phyloP scores from a whole-genome alignment of 2,797 vertebrate species.

The Galago senegalensis region DNA sequence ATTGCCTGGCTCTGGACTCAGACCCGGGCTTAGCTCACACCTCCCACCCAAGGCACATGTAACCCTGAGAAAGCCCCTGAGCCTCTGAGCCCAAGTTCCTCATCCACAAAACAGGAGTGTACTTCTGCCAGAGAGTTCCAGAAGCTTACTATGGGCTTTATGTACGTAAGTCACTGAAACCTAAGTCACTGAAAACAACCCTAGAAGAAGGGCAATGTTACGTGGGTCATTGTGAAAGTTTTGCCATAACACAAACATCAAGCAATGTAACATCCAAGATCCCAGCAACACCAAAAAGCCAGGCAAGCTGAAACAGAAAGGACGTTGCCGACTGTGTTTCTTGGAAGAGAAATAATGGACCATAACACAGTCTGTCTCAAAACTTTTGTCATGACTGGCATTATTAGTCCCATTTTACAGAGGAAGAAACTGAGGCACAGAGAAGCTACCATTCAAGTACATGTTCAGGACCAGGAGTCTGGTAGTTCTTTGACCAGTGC shows the following conservation, averaged over 20 bases:
- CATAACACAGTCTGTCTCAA: no score
- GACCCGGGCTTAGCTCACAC: background rate
- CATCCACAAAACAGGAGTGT: background rate
- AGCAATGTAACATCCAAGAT: no score
- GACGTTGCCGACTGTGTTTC: no score
- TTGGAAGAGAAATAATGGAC: no score
- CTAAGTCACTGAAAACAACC: background rate
- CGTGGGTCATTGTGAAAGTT: no score
- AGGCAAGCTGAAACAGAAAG: no score
- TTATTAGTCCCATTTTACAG: background rate
- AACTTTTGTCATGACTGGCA: no score
- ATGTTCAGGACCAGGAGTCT: background rate
- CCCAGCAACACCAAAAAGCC: no score
- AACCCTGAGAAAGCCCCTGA: background rate
- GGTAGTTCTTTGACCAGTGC: background rate
- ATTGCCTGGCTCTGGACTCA: background rate
- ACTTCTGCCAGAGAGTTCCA: background rate
- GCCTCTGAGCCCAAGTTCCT: background rate
- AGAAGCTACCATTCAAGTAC: background rate
- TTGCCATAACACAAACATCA: no score
- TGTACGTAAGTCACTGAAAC: rapidly evolving
- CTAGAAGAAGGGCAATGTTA: background rate
- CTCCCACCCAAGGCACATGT: rapidly evolving
- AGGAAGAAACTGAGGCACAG: background rate
- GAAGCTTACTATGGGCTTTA: background rate